These are phyloP conservation scores for Candoia aspera DNA, from an alignment of 2,113 vertebrate species.

Conservation along the genomic window DNA sequence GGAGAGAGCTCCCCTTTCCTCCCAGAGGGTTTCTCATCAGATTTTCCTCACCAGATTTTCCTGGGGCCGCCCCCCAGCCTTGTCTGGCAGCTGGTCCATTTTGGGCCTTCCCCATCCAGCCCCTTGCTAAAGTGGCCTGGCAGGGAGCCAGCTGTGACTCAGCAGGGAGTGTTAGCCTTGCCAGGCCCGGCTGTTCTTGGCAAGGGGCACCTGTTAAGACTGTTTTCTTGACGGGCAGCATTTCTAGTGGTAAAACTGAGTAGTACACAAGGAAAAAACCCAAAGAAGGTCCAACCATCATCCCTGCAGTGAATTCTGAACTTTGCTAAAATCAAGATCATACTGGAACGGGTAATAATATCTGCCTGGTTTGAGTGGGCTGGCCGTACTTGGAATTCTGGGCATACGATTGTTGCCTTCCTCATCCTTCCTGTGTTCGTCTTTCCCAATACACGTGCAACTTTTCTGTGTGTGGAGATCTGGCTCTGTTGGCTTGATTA, in stretches of 20 bases:
- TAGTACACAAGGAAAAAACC: background rate
- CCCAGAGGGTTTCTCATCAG: background rate
- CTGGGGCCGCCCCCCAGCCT: background rate
- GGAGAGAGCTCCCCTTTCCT: too few relatives aligned
- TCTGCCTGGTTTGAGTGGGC: background rate
- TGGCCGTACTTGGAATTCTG: background rate
- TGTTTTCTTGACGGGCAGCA: background rate
- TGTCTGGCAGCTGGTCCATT: background rate
- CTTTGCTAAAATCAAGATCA: background rate
- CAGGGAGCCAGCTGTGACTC: background rate
- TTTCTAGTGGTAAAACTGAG: background rate
- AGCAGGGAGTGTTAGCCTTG: background rate
- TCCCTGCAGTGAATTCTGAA: background rate
- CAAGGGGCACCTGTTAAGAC: rapidly evolving
- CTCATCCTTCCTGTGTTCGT: background rate
- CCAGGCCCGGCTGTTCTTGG: background rate
- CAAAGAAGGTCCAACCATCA: background rate
- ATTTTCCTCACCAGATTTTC: background rate
- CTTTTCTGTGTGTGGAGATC: background rate
- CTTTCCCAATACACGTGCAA: background rate
- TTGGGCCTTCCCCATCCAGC: too few relatives aligned
- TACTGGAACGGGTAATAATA: background rate
- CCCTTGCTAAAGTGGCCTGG: background rate
- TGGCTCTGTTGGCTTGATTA: background rate
- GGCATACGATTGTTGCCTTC: background rate